Evolutionary conservation across 2,113 vertebrate genomes (phyloP), one percentile per base, ranked within the genome.

Genomic region (Platanista minor): DNA sequence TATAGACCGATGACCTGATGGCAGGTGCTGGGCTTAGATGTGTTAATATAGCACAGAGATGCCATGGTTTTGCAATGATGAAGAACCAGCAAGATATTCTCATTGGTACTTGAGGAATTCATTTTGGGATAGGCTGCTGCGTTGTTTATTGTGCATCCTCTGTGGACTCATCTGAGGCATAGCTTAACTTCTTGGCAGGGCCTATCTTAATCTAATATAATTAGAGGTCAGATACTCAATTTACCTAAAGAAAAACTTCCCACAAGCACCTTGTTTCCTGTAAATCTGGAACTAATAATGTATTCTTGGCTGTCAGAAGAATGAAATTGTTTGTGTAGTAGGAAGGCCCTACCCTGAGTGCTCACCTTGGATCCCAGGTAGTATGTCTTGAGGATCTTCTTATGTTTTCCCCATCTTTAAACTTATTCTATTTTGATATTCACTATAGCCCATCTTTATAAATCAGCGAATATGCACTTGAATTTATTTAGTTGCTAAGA

Each of bases 41-140:
- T 2, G 21, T 41, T 43, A 11, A 21, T 14, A 2, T 0, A 52
- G 49, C 46, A 23, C 41, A 0, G 1, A 33, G 46, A 13, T 6
- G 8, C 27, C 6, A 0, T 31, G 9, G 9, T 12, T 77, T 62
- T 52, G 52, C 77, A 5, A 49, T n/a, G 23, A 13, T 15, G 31
- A 74, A 54, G 77, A 81, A 2, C 66, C 23, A 43, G 75, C 27
- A 29, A 9, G 52, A 23, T n/a, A 1, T 2, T 39, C 52, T 85
- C 29, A 5, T 3, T 61, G 6, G 18, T 66, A 3, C 27, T 49
- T 25, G 85, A 85, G 80, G 43, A 25, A 29, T 41, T 41, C 25
- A 3, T 29, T 52, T 11, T 21, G 64, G 17, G 12, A 1, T 21
- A 31, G 14, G 33, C 46, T 69, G 49, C 54, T 85, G 0, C 25